Evolutionary conservation across 2,113 vertebrate species (phyloP).

Genomic region (Okapia johnstoni): DNA sequence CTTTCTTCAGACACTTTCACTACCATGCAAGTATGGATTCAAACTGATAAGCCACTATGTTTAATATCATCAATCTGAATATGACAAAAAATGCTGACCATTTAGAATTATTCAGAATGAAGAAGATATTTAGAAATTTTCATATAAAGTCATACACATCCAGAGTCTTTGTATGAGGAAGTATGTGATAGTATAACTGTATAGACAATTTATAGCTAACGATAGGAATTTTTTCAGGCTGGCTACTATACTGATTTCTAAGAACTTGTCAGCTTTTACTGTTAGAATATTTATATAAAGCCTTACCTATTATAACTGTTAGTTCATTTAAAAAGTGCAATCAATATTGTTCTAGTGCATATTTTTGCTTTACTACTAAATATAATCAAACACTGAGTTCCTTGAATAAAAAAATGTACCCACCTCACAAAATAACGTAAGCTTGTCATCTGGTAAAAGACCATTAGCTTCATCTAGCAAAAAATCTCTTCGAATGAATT

Average conservation of each 20-base stretch:
- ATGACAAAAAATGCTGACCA: not conserved
- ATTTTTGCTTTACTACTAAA: not conserved
- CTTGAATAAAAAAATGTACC: conserved; percentile 55
- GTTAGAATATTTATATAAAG: conserved; percentile 1
- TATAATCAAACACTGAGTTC: not conserved
- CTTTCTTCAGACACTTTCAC: not conserved
- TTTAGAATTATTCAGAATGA: not conserved
- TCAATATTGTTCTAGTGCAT: not conserved
- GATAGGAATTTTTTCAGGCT: not conserved
- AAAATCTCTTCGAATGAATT: conserved; percentile 98
- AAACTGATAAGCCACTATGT: conserved; percentile 35
- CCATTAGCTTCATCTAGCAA: conserved; percentile 98
- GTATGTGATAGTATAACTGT: not conserved
- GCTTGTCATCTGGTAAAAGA: conserved; percentile 97
- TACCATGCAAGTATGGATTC: not conserved
- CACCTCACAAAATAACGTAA: conserved; percentile 98
- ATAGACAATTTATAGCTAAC: not conserved
- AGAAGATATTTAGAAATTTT: conserved; percentile 13
- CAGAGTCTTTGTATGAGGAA: not conserved
- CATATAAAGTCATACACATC: not conserved
- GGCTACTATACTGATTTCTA: not conserved
- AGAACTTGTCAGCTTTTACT: not conserved
- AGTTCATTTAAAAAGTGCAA: not conserved
- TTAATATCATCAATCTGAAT: conserved; percentile 4
- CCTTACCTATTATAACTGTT: not conserved